These are phyloP conservation scores for Centropristis striata DNA, from an alignment of 2,113 vertebrate species.

Conservation along the genomic window DNA sequence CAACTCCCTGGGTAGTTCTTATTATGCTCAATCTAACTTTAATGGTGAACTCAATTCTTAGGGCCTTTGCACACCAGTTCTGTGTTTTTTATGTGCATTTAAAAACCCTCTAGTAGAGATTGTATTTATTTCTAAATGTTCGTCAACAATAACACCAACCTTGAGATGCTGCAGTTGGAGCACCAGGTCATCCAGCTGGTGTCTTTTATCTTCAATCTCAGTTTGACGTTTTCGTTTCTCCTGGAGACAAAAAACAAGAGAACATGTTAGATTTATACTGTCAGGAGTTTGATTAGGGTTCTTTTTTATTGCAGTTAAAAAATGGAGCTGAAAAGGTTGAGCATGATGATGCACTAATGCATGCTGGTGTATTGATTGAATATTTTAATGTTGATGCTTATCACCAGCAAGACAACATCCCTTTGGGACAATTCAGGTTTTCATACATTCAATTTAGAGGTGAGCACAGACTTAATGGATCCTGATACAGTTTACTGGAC, in stretches of 20 bases:
- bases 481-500: background rate
- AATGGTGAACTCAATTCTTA: background rate
- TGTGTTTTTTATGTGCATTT: too few relatives aligned
- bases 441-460: conserved; percentile 29
- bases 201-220: conserved; percentile 95
- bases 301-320: background rate
- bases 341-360: conserved; percentile 1
- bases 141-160: too few relatives aligned
- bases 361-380: conserved; percentile 29
- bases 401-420: conserved; percentile 20
- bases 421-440: background rate
- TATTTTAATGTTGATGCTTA: conserved; percentile 26
- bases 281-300: background rate
- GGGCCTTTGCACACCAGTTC: too few relatives aligned
- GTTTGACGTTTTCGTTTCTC: conserved; percentile 97
- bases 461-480: conserved; percentile 12
- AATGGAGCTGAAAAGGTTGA: background rate
- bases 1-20: background rate
- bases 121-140: too few relatives aligned
- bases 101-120: too few relatives aligned
- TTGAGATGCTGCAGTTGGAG: conserved; percentile 97
- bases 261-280: background rate
- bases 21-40: background rate
- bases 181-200: conserved; percentile 95
- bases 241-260: conserved; percentile 82